Conservation (phyloP, 2,888 invertebrate genomes). For the Lampropteryx suffumata region DNA sequence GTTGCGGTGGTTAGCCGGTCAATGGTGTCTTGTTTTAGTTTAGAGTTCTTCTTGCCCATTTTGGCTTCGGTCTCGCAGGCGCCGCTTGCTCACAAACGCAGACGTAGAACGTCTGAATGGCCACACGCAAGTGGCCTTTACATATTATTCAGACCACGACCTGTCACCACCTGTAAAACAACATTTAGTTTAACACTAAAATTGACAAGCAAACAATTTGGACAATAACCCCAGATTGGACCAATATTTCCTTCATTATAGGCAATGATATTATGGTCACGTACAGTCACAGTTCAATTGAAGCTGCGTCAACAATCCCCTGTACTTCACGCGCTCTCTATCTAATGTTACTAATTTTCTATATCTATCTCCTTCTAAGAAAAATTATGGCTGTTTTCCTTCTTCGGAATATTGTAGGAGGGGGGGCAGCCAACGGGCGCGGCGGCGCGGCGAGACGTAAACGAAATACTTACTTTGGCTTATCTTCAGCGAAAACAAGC, state of each 20-base stretch:
- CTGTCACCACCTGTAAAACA: slow-evolving; percentile 57
- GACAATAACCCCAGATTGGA: slow-evolving; percentile 3
- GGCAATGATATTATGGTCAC: slow-evolving; percentile 39
- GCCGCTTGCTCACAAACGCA: slow-evolving; percentile 40
- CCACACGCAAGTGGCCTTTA: slow-evolving; percentile 59
- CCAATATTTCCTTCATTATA: slow-evolving; percentile 15
- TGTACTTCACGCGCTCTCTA: slow-evolving; percentile 38
- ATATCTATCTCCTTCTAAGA: slow-evolving; percentile 52
- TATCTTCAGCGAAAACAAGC: slow-evolving; percentile 69
- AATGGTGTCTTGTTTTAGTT: slow-evolving; percentile 97
- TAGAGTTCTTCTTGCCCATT: slow-evolving; percentile 98
- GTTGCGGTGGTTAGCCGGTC: slow-evolving; percentile 95
- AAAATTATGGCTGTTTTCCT: slow-evolving; percentile 71
- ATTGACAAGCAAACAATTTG: neutral
- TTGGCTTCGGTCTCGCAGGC: slow-evolving; percentile 50
- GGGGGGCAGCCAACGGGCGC: slow-evolving; percentile 46
- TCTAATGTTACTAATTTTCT: slow-evolving; percentile 39
- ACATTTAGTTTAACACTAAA: slow-evolving; percentile 2
- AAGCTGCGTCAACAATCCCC: slow-evolving; percentile 47
- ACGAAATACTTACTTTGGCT: slow-evolving; percentile 68
- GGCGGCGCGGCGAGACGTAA: slow-evolving; percentile 53
- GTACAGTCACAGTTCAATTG: slow-evolving; percentile 44
- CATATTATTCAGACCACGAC: slow-evolving; percentile 61
- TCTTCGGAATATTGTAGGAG: slow-evolving; percentile 60
- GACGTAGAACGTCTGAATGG: slow-evolving; percentile 35